Percentiles rank a stretch among this genome's conserved stretches.
These are phyloP conservation scores for Sinocyclocheilus grahami DNA, from an alignment of 2,113 vertebrate species.

Conservation along the genomic window DNA sequence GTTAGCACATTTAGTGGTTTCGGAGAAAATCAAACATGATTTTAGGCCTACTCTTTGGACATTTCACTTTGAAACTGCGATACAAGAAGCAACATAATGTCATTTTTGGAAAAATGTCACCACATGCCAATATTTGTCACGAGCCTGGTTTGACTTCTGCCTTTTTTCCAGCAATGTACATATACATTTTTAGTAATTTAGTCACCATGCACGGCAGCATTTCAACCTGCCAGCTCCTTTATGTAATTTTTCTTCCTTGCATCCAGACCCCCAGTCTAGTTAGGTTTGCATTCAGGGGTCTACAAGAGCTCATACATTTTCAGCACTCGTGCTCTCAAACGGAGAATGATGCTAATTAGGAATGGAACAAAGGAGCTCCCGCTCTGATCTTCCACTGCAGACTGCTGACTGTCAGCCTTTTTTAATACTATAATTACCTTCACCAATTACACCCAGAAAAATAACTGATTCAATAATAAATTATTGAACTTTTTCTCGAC, in stretches of 20 bases:
- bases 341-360: conserved; percentile 65
- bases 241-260: background rate
- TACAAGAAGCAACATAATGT: no score
- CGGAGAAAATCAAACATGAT: no score
- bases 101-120: no score
- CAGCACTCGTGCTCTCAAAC: conserved; percentile 7
- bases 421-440: conserved; percentile 68
- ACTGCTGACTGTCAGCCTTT: conserved; percentile 67
- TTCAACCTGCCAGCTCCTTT: background rate
- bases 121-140: no score
- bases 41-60: no score
- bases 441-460: conserved; percentile 54
- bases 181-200: background rate
- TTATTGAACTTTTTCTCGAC: conserved; percentile 38
- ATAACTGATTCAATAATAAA: conserved; percentile 43
- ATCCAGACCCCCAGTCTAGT: conserved; percentile 19
- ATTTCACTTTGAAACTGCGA: no score
- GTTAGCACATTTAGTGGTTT: no score
- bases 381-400: conserved; percentile 63
- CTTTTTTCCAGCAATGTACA: background rate
- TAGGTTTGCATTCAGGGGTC: background rate
- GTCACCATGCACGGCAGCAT: background rate
- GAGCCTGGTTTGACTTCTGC: background rate
- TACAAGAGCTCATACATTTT: conserved; percentile 38
- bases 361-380: conserved; percentile 64